Evolutionary conservation across 37 sponge, comb jelly and placozoan genomes (phyloP).

Genomic region (Corticium candelabrum): DNA sequence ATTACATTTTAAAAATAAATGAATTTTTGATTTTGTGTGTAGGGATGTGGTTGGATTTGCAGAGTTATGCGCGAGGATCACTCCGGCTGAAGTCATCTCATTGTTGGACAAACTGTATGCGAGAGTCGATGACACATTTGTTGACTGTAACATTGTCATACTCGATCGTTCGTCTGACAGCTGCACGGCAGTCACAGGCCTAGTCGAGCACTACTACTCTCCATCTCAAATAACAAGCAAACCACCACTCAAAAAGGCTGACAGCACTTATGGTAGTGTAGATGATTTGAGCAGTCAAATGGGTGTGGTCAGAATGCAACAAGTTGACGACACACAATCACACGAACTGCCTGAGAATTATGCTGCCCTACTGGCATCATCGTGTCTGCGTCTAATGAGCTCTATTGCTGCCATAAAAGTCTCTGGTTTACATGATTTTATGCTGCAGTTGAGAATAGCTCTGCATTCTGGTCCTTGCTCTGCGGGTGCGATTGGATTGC

Average conservation of each 20-base stretch:
- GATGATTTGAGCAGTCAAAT: not conserved
- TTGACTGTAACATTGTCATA: not conserved
- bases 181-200: not conserved
- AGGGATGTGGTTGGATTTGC: conserved; percentile 1
- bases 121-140: not conserved
- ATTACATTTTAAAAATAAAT: no score
- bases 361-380: not conserved
- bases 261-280: not conserved
- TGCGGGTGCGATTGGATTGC: not conserved
- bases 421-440: not conserved
- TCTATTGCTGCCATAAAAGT: not conserved
- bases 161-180: not conserved
- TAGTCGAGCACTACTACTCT: not conserved
- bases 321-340: not conserved
- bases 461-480: not conserved
- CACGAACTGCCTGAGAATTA: not conserved
- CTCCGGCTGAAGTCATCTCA: not conserved
- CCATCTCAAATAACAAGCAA: no score
- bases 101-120: not conserved
- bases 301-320: no score
- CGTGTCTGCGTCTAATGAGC: not conserved
- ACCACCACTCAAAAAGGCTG: no score
- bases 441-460: not conserved
- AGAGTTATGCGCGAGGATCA: not conserved
- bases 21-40: not conserved